These are phyloP conservation scores for Okapia johnstoni DNA, from an alignment of 2,113 vertebrate species.

Conservation along the genomic window DNA sequence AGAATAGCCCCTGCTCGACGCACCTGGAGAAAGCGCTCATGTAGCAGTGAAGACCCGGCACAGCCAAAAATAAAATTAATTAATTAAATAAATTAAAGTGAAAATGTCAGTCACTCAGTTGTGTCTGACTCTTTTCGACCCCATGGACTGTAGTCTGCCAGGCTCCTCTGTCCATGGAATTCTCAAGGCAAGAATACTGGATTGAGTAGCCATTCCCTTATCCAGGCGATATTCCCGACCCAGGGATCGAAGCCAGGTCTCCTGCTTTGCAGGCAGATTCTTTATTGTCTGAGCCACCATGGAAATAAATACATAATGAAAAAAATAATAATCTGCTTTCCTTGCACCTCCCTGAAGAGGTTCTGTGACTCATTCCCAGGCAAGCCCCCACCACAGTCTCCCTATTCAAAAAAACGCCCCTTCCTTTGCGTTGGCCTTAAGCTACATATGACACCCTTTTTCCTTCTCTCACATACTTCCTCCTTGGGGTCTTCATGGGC, in stretches of 20 bases:
- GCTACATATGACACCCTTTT: neutral
- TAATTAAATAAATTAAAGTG: neutral
- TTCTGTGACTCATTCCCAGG: neutral
- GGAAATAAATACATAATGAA: neutral
- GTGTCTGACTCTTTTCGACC: neutral
- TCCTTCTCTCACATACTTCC: neutral
- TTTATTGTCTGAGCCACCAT: neutral
- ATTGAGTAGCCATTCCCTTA: neutral
- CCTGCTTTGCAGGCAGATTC: neutral
- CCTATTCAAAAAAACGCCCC: neutral
- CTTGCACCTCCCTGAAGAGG: neutral
- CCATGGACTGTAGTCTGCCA: neutral
- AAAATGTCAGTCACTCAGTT: neutral
- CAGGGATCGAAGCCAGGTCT: neutral
- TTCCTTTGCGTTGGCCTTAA: neutral
- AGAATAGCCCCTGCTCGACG: accelerated
- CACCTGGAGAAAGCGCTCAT: neutral
- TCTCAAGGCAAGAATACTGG: neutral
- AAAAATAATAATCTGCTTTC: neutral
- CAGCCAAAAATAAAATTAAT: neutral
- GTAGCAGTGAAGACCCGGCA: neutral
- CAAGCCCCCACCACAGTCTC: neutral
- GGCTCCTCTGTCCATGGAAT: neutral
- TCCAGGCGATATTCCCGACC: neutral
- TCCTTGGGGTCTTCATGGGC: neutral